Evolutionary conservation across 2,797 vertebrate species (phyloP), one percentile per base, ranked within the genome.

Genomic region (Cygnus olor): DNA sequence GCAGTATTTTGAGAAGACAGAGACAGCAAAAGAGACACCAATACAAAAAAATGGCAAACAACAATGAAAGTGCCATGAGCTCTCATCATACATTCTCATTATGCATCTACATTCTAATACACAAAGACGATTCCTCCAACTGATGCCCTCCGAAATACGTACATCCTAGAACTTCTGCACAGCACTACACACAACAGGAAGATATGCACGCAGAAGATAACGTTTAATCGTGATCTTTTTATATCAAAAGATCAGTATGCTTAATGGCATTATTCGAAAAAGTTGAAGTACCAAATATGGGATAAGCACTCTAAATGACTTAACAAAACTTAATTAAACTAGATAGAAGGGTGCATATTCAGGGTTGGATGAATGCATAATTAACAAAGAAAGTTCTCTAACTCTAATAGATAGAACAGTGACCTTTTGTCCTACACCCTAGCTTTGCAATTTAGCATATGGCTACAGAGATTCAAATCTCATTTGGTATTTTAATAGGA

Each of bases 401-500:
- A 87, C 18, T 57, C 83, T 32, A 80, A 85, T 19, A 94, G 90
- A 96, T 72, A 93, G 89, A 96, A 89, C 74, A 89, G n/a, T 54
- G 69, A 94, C 88, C 95, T 93, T 95, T 95, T 95, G 85, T 89
- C 94, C 91, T 74, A 45, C 5, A 34, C 57, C 80, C 86, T 44
- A 83, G 63, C 87, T 95, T 72, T 83, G 61, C 54, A 76, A 18
- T 93, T 92, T 74, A 80, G 80, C 57, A 65, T 94, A 89, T 24
- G 51, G 72, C 64, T 95, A 76, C 17, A 92, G 60, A 95, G 78
- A 85, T 80, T 76, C 69, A 89, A 94, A 96, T 95, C 96, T 94
- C 95, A 76, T 93, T 80, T 92, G 89, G 86, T 86, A 96, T 97
- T 93, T 96, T 96, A 94, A 96, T 94, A 93, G 72, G 91, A 95